A percentile compares a stretch with the other conserved stretches of the same genome.
These are phyloP conservation scores for Turritopsis rubra DNA, from an alignment of 30 jellyfish, hydroid and myxozoan species.

Conservation along the genomic window DNA sequence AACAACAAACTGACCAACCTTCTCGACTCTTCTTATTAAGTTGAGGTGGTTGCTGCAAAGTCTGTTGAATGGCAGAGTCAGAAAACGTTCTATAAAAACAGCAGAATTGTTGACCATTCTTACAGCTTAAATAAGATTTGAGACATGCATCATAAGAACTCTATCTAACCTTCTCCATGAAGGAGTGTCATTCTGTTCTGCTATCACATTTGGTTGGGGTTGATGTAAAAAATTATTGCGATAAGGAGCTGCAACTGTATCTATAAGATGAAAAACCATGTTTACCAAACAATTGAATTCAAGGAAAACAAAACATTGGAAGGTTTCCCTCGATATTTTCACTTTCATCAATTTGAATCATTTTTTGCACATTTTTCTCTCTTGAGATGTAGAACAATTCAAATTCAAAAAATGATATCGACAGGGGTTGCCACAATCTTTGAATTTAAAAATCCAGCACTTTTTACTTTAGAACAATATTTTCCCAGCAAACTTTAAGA, in stretches of 20 bases:
- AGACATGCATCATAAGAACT: not conserved
- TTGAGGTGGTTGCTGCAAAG: conserved; percentile 42
- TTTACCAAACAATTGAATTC: not conserved
- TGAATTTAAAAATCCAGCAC: too few species aligned
- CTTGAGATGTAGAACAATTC: too few species aligned
- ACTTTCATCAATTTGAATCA: too few species aligned
- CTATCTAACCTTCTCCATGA: conserved; percentile 18
- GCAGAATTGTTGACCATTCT: not conserved
- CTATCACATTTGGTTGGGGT: conserved; percentile 9
- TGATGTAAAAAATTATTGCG: not conserved
- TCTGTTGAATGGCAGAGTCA: conserved; percentile 47
- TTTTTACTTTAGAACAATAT: too few species aligned
- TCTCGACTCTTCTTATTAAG: not conserved
- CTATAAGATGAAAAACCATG: not conserved
- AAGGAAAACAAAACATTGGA: not conserved
- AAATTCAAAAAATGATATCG: too few species aligned
- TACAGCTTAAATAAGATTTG: not conserved
- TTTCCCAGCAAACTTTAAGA: too few species aligned
- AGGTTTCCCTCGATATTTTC: too few species aligned
- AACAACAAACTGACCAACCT: not conserved
- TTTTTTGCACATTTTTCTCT: too few species aligned
- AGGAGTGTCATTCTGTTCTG: conserved; percentile 21
- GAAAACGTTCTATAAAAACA: conserved; percentile 36
- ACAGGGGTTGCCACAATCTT: too few species aligned
- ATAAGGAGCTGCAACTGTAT: not conserved